Evolutionary conservation across 2,888 invertebrate genomes (phyloP), one percentile per base, ranked within the genome.

Genomic region (Amphipyra berbera): DNA sequence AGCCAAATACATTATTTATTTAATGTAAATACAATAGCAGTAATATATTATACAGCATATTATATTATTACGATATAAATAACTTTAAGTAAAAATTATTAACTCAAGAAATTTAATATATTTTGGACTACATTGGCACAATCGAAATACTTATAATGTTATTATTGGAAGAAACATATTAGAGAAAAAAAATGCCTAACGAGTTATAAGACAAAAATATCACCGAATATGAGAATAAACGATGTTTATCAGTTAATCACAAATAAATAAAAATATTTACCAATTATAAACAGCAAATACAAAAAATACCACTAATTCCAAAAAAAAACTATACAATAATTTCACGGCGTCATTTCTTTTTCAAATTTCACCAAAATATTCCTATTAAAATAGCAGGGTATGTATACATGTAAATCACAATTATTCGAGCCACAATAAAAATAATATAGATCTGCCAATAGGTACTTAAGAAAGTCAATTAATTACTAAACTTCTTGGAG

Each of bases 51-150:
- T 30, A 47, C n/a, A 66, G 13, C 33, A 9, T 21, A 46, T 7
- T 12, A 15, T 58, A 48, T 41, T 48, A 37, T 44, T 21, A 21
- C 21, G 8, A 38, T 59, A 50, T 2, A 56, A 46, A 15, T 14
- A 41, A 40, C 41, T 35, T 33, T 3, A 38, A 7, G 53, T 3
- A 46, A 38, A n/a, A 15, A 42, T 38, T 50, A 1, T 30, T 8
- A 33, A 55, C 33, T 45, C 10, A 4, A 45, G n/a, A 40, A 41
- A 38, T 4, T 15, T 14, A 56, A 35, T 41, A 52, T 14, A 46
- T 42, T 47, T n/a, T 57, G 21, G 40, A 48, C 27, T 45, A 41
- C 33, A 70, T 75, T 75, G 75, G 75, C 72, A 78, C 76, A 63
- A 33, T 71, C 9, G 21, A 61, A 75, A 78, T 65, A 61, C 27